Evolutionary conservation across 2,888 invertebrate species (phyloP), one percentile per base, ranked within the genome.

Genomic region (Pandemis heparana): DNA sequence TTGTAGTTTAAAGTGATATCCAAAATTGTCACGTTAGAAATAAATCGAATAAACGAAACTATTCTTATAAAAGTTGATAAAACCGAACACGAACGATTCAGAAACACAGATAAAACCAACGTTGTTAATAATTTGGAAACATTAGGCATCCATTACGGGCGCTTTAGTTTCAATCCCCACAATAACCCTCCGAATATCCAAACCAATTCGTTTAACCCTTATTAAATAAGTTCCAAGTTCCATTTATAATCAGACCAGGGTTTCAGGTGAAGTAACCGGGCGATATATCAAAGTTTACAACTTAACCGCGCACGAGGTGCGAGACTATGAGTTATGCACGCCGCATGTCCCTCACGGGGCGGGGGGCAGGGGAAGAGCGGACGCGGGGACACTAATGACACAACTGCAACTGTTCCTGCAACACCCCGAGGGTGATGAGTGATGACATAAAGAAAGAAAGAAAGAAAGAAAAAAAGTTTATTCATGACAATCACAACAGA

Each of bases 211-310:
- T 65, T 65, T 68, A 73, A 68, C 63, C 73, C 68, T 60, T 60
- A 73, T 73, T 46, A 60, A 39, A 64, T 60, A 72, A 71, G 77
- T 78, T 76, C 73, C 79, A 83, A 81, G 78, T 82, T 79, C 66
- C 75, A 78, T 80, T 82, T 82, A 82, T 81, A 83, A 81, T 78
- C 79, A 66, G 63, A 60, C 43, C 78, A 77, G 76, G 79, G 81
- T 77, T 89, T 87, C 90, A 90, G 91, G 90, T 90, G 87, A 85
- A 81, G 76, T 81, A 75, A 80, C 83, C 84, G 79, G 84, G 85
- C 83, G 81, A 89, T 92, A 89, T 92, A 91, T 92, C 92, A 92
- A 90, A 92, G 92, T 92, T 92, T 89, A 89, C 85, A 87, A 92
- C 85, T 92, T 87, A 87, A 85, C 89, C 88, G 86, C 87, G 83